A percentile compares a stretch with the other conserved stretches of the same genome.
Conservation (phyloP, 2,797 vertebrate genomes). For the Lindbergichthys nudifrons region DNA sequence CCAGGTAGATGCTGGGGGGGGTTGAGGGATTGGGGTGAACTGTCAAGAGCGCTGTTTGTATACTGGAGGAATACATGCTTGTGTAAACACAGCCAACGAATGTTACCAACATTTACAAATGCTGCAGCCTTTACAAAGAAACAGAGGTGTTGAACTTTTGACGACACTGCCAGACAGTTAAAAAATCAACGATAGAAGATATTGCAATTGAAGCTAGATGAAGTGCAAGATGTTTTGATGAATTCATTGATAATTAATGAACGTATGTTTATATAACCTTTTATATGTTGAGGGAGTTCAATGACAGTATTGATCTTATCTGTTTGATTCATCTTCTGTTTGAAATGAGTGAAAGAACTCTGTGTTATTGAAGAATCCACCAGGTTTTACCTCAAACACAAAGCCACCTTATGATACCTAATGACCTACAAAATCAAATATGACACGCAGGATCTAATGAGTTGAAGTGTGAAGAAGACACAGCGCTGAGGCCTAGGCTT, state of each 20-base stretch:
- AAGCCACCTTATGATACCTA: constrained; percentile 42
- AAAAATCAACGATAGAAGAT: background rate
- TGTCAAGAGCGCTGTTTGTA: constrained; percentile 48
- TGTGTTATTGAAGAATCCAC: constrained; percentile 29
- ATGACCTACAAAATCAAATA: constrained; percentile 63
- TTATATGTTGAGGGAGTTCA: constrained; percentile 29
- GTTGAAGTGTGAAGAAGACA: constrained; percentile 48
- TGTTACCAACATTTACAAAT: constrained; percentile 41
- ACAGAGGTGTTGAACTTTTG: constrained; percentile 11
- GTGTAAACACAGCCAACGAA: constrained; percentile 59
- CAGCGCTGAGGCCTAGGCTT: constrained; percentile 47
- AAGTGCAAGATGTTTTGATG: constrained; percentile 20
- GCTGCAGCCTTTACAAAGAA: constrained; percentile 35
- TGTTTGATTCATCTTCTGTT: constrained; percentile 34
- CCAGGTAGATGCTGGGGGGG: constrained; percentile 57
- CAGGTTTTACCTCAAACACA: constrained; percentile 30
- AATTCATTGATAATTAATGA: constrained; percentile 42
- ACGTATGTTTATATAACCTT: background rate
- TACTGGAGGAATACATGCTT: constrained; percentile 58
- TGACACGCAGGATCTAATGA: constrained; percentile 60
- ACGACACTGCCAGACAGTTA: constrained; percentile 1
- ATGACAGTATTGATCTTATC: constrained; percentile 51
- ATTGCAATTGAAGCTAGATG: background rate
- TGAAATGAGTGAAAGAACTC: constrained; percentile 31
- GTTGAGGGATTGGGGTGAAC: constrained; percentile 29